Evolutionary conservation across 53 echinoderm and acorn worm species (phyloP), one percentile per base, ranked within the genome.

Genomic region (Arbacia lixula): DNA sequence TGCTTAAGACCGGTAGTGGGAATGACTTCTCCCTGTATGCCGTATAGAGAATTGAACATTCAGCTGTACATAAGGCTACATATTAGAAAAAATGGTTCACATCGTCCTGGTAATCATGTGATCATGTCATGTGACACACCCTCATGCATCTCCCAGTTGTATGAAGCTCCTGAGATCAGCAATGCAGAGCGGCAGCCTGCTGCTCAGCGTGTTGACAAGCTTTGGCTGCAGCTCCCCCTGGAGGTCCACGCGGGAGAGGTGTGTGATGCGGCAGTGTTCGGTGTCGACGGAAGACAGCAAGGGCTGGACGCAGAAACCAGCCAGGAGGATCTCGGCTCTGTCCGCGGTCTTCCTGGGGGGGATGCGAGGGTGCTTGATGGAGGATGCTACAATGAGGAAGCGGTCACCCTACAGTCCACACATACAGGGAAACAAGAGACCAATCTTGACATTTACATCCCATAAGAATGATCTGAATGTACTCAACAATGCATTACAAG

Each of bases 301-400:
- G 4, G 95, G 72, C 25, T 95, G 89, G 76, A 95, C 67, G 42
- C 89, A 87, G 56, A 87, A 67, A 16, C 95, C 95, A 71, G 86
- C 89, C 36, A 83, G 83, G 10, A 87, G 58, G 2, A 91, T 84
- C 83, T 91, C 83, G 65, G 82, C 76, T 37, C 77, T 43, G 55
- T 84, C 40, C 17, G 83, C 41, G 6, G 72, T 60, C 49, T 85
- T 80, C 56, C 31, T 89, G 25, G 83, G 33, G 27, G 92, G 86
- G 43, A 62, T 85, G 66, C 68, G 62, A 9, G 91, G 87, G 42
- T 89, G 92, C 36, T 74, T 60, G 0, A 89, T 85, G 25, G 89
- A 92, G 29, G 85, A 43, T 30, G 85, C 85, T 19, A 73, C 88
- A 12, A 85, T 39, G 19, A 80, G 55, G 53, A 75, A 85, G 39